phyloP scores from a whole-genome alignment of 2,113 vertebrate species.

The Polypterus bichir region DNA sequence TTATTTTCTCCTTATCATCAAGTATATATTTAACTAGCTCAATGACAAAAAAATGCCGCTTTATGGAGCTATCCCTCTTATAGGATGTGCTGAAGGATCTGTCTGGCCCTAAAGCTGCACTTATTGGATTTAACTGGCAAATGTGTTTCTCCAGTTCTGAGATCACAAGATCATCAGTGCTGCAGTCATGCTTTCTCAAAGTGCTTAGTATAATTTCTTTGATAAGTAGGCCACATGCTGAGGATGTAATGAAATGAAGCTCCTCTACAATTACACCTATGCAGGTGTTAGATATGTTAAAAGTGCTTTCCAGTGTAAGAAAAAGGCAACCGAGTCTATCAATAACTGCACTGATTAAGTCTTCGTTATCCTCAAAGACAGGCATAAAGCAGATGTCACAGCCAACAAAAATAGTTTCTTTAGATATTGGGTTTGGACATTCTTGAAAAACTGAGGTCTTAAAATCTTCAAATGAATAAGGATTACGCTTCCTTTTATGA shows the following conservation, averaged over 20 bases:
- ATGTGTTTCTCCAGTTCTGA: slow-evolving; percentile 17
- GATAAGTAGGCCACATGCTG: slow-evolving; percentile 17
- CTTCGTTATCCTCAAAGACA: slow-evolving; percentile 17
- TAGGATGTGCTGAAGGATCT: slow-evolving; percentile 12
- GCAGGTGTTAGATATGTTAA: slow-evolving; percentile 19
- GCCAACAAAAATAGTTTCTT: slow-evolving; percentile 12
- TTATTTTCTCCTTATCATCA: slow-evolving; percentile 7
- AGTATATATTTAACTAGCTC: slow-evolving; percentile 20
- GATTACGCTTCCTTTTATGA: slow-evolving; percentile 20
- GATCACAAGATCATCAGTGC: slow-evolving; percentile 15
- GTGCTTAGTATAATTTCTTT: slow-evolving; percentile 16
- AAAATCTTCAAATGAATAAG: slow-evolving; percentile 19
- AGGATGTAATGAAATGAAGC: slow-evolving; percentile 16
- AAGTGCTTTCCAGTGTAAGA: slow-evolving; percentile 20
- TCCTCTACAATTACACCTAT: slow-evolving; percentile 18
- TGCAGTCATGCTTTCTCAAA: slow-evolving; percentile 16
- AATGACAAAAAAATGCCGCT: slow-evolving; percentile 11
- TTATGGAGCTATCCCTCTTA: slow-evolving; percentile 10
- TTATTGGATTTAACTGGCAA: slow-evolving; percentile 16
- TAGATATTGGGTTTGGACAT: slow-evolving; percentile 7
- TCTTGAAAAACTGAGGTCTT: slow-evolving; percentile 15
- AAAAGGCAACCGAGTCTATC: slow-evolving; percentile 17
- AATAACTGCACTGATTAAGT: slow-evolving; percentile 14
- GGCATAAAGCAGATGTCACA: neutral
- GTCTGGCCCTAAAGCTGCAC: slow-evolving; percentile 12